These are phyloP conservation scores for Morone saxatilis DNA, from an alignment of 2,113 vertebrate genomes.

Conservation along the genomic window DNA sequence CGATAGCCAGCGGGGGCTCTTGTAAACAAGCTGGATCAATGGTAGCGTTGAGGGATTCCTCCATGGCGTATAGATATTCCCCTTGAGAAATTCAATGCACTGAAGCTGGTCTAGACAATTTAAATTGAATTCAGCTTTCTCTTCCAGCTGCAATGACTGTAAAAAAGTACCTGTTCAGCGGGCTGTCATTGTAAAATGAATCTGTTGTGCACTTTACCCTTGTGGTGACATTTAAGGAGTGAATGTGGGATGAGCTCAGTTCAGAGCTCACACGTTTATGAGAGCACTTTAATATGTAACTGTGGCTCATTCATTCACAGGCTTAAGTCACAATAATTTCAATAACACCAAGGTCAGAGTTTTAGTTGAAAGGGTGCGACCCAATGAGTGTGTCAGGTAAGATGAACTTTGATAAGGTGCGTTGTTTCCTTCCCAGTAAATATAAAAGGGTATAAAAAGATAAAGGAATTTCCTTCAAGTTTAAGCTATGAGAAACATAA, in stretches of 20 bases:
- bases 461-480: slow-evolving; percentile 2
- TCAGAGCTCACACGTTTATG: slow-evolving; percentile 42
- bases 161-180: background rate
- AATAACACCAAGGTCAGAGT: slow-evolving; percentile 34
- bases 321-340: slow-evolving; percentile 35
- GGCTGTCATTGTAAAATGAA: background rate
- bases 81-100: background rate
- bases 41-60: slow-evolving; percentile 76
- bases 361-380: slow-evolving; percentile 29
- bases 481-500: background rate
- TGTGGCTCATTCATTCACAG: slow-evolving; percentile 72
- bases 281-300: slow-evolving; percentile 21
- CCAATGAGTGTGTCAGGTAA: background rate
- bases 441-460: slow-evolving; percentile 20
- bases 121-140: background rate
- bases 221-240: slow-evolving; percentile 19
- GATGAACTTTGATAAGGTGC: slow-evolving; percentile 74
- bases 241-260: slow-evolving; percentile 6
- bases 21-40: slow-evolving; percentile 82
- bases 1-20: slow-evolving; percentile 78
- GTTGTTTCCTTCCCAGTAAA: slow-evolving; percentile 17
- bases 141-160: background rate
- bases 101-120: background rate
- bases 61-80: slow-evolving; percentile 52
- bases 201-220: slow-evolving; percentile 33